phyloP scores from a whole-genome alignment of 1,140 invertebrate genomes.

The Euwallacea similis region DNA sequence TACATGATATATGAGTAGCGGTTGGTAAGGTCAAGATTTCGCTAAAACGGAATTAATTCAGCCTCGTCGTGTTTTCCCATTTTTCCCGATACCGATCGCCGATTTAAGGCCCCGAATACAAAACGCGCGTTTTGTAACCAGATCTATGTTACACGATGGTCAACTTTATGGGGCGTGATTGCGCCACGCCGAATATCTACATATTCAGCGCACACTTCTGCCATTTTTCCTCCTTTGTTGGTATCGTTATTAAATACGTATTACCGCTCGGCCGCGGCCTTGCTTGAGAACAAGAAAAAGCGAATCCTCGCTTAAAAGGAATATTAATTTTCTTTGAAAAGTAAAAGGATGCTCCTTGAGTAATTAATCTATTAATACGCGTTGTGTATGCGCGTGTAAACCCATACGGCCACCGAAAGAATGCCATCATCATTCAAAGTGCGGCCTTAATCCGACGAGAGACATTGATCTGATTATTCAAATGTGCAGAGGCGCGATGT shows the following conservation, averaged over 20 bases:
- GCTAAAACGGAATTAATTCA: too few relatives aligned
- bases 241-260: too few relatives aligned
- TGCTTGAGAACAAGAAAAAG: constrained; percentile 4
- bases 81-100: constrained; percentile 43
- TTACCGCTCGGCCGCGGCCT: neutral
- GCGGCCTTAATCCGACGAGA: constrained; percentile 23
- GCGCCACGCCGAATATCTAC: constrained; percentile 46
- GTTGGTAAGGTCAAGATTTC: too few relatives aligned
- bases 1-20: too few relatives aligned
- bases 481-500: constrained; percentile 13
- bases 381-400: too few relatives aligned
- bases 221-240: neutral
- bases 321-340: constrained; percentile 15
- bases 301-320: constrained; percentile 5
- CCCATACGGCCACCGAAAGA: too few relatives aligned
- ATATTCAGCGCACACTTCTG: constrained; percentile 42
- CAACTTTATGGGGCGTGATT: constrained; percentile 49
- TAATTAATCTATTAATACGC: constrained; percentile 17
- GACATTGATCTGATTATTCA: constrained; percentile 31
- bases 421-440: constrained; percentile 3
- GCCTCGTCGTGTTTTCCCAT: constrained; percentile 15
- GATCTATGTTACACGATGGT: constrained; percentile 49
- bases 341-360: constrained; percentile 18
- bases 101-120: constrained; percentile 43
- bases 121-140: constrained; percentile 46